Percentiles rank a stretch among this genome's conserved stretches.
Evolutionary conservation across 2,888 invertebrate genomes (phyloP).

Genomic region (Nephrotoma appendiculata): DNA sequence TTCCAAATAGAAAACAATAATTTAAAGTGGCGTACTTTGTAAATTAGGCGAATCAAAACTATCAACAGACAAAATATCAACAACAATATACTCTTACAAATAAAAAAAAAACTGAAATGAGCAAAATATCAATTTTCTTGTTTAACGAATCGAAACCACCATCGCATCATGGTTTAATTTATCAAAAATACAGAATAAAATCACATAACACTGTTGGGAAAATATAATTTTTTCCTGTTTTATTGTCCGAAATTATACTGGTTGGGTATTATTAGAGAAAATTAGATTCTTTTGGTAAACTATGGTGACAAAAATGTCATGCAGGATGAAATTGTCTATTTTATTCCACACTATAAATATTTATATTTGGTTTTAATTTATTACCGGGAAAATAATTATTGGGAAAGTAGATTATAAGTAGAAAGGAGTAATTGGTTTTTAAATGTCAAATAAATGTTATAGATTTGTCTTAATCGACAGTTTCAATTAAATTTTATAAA

Average conservation of each 20-base stretch:
- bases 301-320: not conserved
- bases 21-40: not conserved
- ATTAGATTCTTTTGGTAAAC: not conserved
- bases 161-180: not conserved
- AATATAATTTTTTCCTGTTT: not conserved
- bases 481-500: too few species aligned
- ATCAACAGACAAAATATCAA: not conserved
- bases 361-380: not conserved
- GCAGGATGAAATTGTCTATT: not conserved
- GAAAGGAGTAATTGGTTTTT: too few species aligned
- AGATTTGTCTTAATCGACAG: too few species aligned
- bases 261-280: not conserved
- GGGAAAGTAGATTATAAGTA: too few species aligned
- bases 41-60: not conserved
- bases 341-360: not conserved
- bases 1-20: too few species aligned
- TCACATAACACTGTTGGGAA: not conserved
- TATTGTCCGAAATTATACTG: not conserved
- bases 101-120: not conserved
- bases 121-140: not conserved
- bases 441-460: too few species aligned
- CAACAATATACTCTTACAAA: not conserved
- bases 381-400: not conserved
- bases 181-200: not conserved
- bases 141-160: not conserved